These are phyloP conservation scores for Paraescarpia echinospica DNA, from an alignment of 1,140 invertebrate species.

Conservation along the genomic window DNA sequence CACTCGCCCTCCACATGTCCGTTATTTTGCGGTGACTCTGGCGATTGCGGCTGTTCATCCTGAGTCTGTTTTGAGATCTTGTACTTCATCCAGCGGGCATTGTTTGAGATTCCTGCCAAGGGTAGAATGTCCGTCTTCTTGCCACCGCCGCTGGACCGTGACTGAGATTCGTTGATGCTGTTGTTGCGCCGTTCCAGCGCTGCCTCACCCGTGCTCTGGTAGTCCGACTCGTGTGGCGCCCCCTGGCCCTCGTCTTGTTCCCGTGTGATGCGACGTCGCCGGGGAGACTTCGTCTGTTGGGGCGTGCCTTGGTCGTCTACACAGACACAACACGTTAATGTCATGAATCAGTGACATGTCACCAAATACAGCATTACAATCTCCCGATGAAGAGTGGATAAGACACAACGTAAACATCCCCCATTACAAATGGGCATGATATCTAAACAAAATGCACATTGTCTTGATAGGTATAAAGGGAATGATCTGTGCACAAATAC, in stretches of 20 bases:
- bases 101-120: conserved; percentile 46
- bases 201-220: conserved; percentile 37
- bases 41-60: background rate
- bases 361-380: background rate
- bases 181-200: conserved; percentile 25
- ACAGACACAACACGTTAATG: background rate
- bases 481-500: background rate
- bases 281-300: background rate
- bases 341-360: background rate
- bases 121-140: conserved; percentile 15
- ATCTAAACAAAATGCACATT: background rate
- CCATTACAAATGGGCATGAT: background rate
- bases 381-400: background rate
- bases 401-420: background rate
- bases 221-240: conserved; percentile 38
- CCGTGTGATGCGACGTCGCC: background rate
- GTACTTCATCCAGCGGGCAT: conserved; percentile 59
- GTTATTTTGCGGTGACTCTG: background rate
- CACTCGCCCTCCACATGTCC: background rate
- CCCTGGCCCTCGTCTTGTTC: background rate
- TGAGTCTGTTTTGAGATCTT: conserved; percentile 15
- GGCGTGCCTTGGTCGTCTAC: background rate
- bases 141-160: background rate
- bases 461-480: background rate
- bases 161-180: background rate